A percentile compares a stretch with the other conserved stretches of the same genome.
Conservation (phyloP, 2,888 invertebrate genomes). For the Bhutanitis thaidina region DNA sequence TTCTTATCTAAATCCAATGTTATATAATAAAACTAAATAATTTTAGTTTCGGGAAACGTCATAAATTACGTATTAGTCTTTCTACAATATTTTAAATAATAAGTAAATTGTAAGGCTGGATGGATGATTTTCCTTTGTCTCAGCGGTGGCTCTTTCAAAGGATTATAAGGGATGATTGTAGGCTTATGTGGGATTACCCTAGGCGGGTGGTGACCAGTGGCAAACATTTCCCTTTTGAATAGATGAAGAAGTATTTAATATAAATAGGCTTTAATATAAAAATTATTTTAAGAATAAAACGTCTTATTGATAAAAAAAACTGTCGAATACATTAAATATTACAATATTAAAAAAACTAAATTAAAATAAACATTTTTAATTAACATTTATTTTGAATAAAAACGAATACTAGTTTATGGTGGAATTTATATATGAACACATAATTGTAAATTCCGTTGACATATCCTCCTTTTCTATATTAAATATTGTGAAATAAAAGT, state of each 20-base stretch:
- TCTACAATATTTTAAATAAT: conserved; percentile 8
- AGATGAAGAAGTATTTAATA: conserved; percentile 5
- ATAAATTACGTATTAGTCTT: conserved; percentile 15
- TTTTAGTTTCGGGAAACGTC: conserved; percentile 4
- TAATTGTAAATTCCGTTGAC: too few species aligned
- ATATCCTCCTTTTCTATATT: too few species aligned
- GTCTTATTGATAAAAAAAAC: too few species aligned
- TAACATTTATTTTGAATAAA: too few species aligned
- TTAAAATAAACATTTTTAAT: too few species aligned
- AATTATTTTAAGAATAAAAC: too few species aligned
- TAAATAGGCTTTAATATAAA: conserved; percentile 4
- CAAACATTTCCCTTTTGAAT: conserved; percentile 4
- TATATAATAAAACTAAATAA: conserved; percentile 2
- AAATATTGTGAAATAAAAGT: too few species aligned
- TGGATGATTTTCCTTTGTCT: conserved; percentile 15
- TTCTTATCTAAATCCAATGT: conserved; percentile 11
- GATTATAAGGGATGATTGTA: conserved; percentile 21
- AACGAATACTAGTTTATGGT: too few species aligned
- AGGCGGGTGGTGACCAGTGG: conserved; percentile 11
- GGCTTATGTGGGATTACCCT: conserved; percentile 24
- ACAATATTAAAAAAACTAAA: too few species aligned
- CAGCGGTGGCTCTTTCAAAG: conserved; percentile 22
- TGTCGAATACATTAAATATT: too few species aligned
- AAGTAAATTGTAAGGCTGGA: conserved; percentile 9
- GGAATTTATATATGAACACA: too few species aligned